Evolutionary conservation across 92 coral and sea anemone genomes (phyloP).

Genomic region (Epizoanthus rinbou): DNA sequence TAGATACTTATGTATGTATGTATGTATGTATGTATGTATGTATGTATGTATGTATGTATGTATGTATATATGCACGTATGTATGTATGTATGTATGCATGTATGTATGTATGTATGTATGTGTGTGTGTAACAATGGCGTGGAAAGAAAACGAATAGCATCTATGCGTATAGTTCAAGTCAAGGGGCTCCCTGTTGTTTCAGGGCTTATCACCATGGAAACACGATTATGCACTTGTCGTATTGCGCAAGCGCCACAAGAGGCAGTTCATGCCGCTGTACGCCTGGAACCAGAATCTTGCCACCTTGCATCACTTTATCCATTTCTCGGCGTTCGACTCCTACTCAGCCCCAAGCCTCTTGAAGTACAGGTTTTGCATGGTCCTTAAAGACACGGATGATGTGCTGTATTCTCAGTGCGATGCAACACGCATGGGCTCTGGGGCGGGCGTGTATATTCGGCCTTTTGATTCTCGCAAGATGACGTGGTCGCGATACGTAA

Average conservation of each 20-base stretch:
- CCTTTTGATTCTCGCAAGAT: constrained; percentile 37
- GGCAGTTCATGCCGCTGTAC: constrained; percentile 37
- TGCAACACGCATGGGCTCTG: constrained; percentile 38
- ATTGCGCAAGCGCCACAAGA: constrained; percentile 45
- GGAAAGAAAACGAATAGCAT: background rate
- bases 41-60: no score
- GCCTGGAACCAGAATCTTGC: constrained; percentile 33
- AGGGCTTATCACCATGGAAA: constrained; percentile 36
- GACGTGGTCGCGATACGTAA: constrained; percentile 48
- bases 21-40: no score
- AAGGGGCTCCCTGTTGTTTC: background rate
- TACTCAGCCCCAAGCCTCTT: constrained; percentile 20
- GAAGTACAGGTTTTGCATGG: constrained; percentile 48
- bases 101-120: no score
- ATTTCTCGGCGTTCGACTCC: constrained; percentile 55
- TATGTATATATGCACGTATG: no score
- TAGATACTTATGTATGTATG: no score
- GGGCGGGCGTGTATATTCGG: constrained; percentile 61
- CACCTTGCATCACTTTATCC: constrained; percentile 27
- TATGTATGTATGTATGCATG: no score
- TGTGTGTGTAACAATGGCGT: background rate
- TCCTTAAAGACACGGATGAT: constrained; percentile 33
- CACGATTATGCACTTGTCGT: constrained; percentile 53
- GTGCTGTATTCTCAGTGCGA: constrained; percentile 42
- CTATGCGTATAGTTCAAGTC: no score